phyloP scores from a whole-genome alignment of 2,113 vertebrate species.

The Zosterops lateralis region DNA sequence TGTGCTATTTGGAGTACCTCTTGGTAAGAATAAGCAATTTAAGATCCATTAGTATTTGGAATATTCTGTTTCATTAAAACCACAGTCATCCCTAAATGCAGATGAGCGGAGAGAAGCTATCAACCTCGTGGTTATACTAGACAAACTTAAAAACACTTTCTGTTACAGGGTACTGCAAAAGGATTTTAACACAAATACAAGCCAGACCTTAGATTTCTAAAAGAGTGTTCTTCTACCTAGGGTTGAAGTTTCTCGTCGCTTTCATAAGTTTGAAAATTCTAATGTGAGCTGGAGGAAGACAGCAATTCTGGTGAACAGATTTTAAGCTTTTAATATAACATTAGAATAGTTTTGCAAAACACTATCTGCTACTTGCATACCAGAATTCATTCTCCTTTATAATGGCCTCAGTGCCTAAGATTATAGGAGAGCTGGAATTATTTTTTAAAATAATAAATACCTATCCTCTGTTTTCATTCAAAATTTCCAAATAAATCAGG shows the following conservation, averaged over 20 bases:
- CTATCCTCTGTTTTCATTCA: not conserved
- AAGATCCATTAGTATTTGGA: conserved; percentile 65
- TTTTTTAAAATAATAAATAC: not conserved
- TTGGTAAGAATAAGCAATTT: conserved; percentile 69
- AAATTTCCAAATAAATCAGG: not conserved
- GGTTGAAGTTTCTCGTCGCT: not conserved
- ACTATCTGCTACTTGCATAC: not conserved
- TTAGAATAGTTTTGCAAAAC: not conserved
- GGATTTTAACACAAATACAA: not conserved
- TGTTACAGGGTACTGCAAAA: not conserved
- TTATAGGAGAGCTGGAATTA: not conserved
- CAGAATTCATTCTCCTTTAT: not conserved
- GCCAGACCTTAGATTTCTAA: not conserved
- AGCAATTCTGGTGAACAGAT: not conserved
- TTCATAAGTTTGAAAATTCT: not conserved
- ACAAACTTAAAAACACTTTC: conserved; percentile 16
- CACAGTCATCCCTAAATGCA: conserved; percentile 41
- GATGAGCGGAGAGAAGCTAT: conserved; percentile 13
- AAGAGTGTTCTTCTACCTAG: not conserved
- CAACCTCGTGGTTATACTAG: conserved; percentile 2
- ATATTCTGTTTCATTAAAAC: conserved; percentile 60
- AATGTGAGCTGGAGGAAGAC: not conserved
- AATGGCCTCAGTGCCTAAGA: not conserved
- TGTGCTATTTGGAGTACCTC: conserved; percentile 62
- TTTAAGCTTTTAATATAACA: not conserved